Evolutionary conservation across 2,888 invertebrate species (phyloP), one percentile per base, ranked within the genome.

Genomic region (Cheiracanthium punctorium): DNA sequence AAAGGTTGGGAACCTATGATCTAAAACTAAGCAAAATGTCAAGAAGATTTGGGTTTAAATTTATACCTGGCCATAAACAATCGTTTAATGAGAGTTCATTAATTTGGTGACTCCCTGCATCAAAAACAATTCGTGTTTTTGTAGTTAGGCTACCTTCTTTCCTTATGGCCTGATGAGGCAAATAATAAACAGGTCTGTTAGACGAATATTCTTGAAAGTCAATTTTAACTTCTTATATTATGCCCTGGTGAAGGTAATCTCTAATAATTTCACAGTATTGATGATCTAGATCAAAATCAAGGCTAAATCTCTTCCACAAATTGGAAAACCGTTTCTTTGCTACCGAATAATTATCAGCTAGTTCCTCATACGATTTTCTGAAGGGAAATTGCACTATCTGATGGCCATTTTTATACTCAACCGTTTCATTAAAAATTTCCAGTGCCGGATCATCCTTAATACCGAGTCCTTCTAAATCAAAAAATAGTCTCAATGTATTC

Each of bases 101-200:
- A 29, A 17, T 41, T 76, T 65, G 64, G 67, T 65, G 76, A 76
- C n/a, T 20, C 32, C 12, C 24, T 33, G 76, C 76, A 17, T 76
- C 76, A 67, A 67, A 76, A 12, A 76, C 76, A 17, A 67, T 76
- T 30, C 41, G 10, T 33, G 30, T 37, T 33, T 24, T 37, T 1
- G 8, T 24, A 41, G 76, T 76, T 33, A 14, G n/a, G n/a, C 65
- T 4, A 28, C 30, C 30, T 67, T 67, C 67, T 17, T 69, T 32
- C 17, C 32, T 67, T 69, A 32, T 10, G 14, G 67, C 67, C 32
- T 30, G 28, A 28, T 75, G 41, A 17, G 33, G 64, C 14, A 75
- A 64, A 37, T 75, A 75, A 37, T 52, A 52, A 1, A 33, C n/a
- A 70, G 69, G 1, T 58, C 24, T 5, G 14, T 64, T 24, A 1